Base-by-base conservation (phyloP, 2,888 invertebrate genomes). In the Heliconius charithonia region DNA sequence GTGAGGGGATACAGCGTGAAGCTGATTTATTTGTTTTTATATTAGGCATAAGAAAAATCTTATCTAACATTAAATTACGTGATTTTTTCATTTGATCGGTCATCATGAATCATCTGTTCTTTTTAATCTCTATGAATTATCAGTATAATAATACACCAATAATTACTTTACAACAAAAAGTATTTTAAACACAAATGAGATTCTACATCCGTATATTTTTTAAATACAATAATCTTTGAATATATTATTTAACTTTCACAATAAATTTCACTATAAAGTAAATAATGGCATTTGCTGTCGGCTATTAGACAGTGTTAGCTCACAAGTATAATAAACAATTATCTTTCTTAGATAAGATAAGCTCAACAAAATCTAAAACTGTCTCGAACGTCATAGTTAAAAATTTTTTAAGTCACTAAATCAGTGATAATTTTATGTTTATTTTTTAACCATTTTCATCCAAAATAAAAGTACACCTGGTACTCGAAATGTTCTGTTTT, bases 401-500 rank as follows among this genome's bases (percentile, higher is more conserved):
- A n/a, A 29, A 9, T 59, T 0, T 7, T 72, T 59, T 7, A 72
- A 59, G 9, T 62, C 51, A 51, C 19, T 51, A 51, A 22, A 22
- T 51, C 0, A 19, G 19, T 51, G 19, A 32, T 51, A 29, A 71
- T 37, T 70, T 41, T 10, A 37, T 45, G 27, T 32, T 72, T 66
- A 69, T 41, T 51, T 71, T n/a, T 3, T n/a, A 19, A 6, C 10
- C 2, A 45, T 78, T 73, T 41, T 59, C n/a, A 67, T 29, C 37
- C 9, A 51, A 19, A 51, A 59, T 29, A 77, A 62, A 41, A 3
- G 6, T 32, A 32, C 32, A 37, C 32, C 32, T 37, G 32, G 67
- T 67, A 74, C 41, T 74, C 41, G 29, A 67, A 66, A 73, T 45
- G 59, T 67, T 73, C n/a, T 25, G n/a, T 13, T 74, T 41, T 74